Base-by-base conservation (phyloP, 2,797 vertebrate genomes). In the Sebastolobus alascanus region DNA sequence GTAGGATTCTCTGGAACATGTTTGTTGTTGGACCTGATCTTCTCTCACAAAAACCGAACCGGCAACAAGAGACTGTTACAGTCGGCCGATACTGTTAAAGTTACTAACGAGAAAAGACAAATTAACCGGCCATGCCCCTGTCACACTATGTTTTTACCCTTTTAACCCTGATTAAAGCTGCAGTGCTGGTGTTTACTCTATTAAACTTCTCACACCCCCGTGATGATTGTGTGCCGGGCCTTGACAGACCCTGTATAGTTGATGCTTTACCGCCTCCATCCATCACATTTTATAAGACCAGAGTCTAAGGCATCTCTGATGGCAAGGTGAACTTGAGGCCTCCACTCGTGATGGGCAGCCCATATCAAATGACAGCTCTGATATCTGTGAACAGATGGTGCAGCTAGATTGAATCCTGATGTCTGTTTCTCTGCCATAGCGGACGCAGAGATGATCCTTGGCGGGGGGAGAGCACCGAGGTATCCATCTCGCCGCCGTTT, bases 321-420 rank as follows among this genome's bases (percentile, higher is more conserved):
- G 86, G 89, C 91, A 93, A 94, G 94, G 91, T 94, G 92, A 96
- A 91, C 93, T 91, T 87, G 77, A 90, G 88, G 86, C 82, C 90
- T 92, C 82, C 73, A 67, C 75, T 94, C 82, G 90, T 93, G 93
- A 94, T 89, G 90, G 91, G 76, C 85, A 85, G 87, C 89, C 87
- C 90, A 87, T 93, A 91, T 92, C 85, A 89, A 92, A 87, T 92
- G 88, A 93, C 92, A 92, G 87, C 73, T 68, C 80, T 84, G 85
- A 91, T 91, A 86, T 90, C 87, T 90, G 83, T 74, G 92, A 94
- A 94, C 93, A 93, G 95, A 93, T 94, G 91, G 73, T 73, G 75
- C 54, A 64, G 90, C 87, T 72, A 91, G 92, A 93, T 93, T 86
- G 88, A 92, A 93, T 91, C 90, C 79, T 74, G 90, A 84, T 90